phyloP scores from a whole-genome alignment of 2,113 vertebrate species.

The Aspidoscelis tigris region DNA sequence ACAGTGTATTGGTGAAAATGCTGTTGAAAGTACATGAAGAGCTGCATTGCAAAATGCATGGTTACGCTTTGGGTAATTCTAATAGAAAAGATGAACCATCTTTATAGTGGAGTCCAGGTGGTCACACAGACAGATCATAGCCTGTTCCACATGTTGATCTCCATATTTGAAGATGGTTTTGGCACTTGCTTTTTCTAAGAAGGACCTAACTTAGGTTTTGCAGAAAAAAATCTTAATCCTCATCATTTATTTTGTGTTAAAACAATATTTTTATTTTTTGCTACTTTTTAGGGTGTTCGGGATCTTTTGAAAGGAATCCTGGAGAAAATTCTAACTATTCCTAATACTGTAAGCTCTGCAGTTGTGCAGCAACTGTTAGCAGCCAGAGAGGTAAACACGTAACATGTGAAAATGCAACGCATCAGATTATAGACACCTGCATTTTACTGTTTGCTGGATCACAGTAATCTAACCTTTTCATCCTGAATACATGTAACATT shows the following conservation, averaged over 20 bases:
- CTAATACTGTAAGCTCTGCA: constrained; percentile 94
- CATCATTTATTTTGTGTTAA: constrained; percentile 28
- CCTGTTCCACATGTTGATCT: too few relatives aligned
- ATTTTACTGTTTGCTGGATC: not conserved
- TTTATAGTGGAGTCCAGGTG: not conserved
- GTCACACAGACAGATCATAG: not conserved
- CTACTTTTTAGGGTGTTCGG: constrained; percentile 85
- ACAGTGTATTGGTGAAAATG: not conserved
- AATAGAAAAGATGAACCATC: too few relatives aligned
- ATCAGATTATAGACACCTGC: not conserved
- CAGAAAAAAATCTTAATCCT: rapidly evolving
- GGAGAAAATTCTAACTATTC: constrained; percentile 96
- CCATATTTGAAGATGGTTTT: too few relatives aligned
- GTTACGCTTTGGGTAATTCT: too few relatives aligned
- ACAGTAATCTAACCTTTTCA: not conserved
- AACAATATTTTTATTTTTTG: too few relatives aligned
- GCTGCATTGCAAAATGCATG: not conserved
- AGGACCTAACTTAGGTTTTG: too few relatives aligned
- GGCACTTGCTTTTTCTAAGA: too few relatives aligned
- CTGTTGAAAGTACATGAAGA: not conserved
- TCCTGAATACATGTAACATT: not conserved
- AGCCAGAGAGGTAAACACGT: constrained; percentile 87
- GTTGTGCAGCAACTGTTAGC: constrained; percentile 95
- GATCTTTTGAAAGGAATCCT: constrained; percentile 94
- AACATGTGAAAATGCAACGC: rapidly evolving